Base-by-base conservation (phyloP, 2,113 vertebrate genomes). In the Nothobranchius furzeri region DNA sequence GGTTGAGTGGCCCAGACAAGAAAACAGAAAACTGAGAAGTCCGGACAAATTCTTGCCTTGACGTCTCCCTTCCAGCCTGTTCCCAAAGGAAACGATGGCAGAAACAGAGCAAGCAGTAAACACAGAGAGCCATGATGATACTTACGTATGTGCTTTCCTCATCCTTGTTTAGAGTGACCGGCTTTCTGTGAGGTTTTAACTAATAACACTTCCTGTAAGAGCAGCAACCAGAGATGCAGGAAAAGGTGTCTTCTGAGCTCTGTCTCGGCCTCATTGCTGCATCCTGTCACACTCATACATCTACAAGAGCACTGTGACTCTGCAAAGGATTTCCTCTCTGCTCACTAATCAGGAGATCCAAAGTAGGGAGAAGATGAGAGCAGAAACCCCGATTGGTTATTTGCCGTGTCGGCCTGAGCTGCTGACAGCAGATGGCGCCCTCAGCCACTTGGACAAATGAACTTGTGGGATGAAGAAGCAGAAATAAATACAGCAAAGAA, bases 341-440 rank as follows among this genome's bases (percentile, higher is more conserved):
- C 54, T 78, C 15, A 75, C 9, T 5, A 72, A 88, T 45, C 60
- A 43, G 46, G 68, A 75, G 35, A 73, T 45, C 24, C 66, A 69
- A 42, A 62, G 9, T 17, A 20, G 14, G 8, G 76, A 7, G 73
- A 74, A 13, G 72, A 69, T 40, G 58, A 62, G 14, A 70, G 6
- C 25, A 55, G 51, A 53, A 36, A 48, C n/a, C 17, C 62, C 60
- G 7, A 8, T 4, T 10, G 76, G 56, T 5, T 12, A 12, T 24
- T 47, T 60, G 0, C 40, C 54, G 17, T 63, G 53, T 3, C 61
- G 54, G 48, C 60, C 59, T 51, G 66, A 81, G 62, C 24, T 63
- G 2, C 68, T 65, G n/a, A 81, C 86, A 78, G 57, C 76, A 85
- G 88, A 81, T 68, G 81, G 81, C 9, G 17, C 68, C 13, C 43